These are phyloP conservation scores for Drosophila hawaiiensis DNA, from an alignment of 2,888 invertebrate species.

Conservation along the genomic window DNA sequence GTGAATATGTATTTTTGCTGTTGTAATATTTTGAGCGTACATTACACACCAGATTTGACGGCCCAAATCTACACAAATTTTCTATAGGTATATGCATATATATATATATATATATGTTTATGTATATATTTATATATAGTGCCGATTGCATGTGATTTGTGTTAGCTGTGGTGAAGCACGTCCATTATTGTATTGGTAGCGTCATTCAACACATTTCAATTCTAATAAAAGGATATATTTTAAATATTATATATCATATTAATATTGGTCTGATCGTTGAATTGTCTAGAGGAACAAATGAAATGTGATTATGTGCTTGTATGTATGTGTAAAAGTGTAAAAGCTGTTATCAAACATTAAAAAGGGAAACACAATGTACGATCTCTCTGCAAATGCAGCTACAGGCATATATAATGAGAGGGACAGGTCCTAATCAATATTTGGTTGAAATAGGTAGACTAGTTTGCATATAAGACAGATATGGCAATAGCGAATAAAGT, in stretches of 20 bases:
- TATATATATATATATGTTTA: neutral
- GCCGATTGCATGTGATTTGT: slow-evolving; percentile 4
- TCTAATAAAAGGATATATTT: slow-evolving; percentile 9
- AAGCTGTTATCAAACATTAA: neutral
- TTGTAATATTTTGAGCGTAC: slow-evolving; percentile 21
- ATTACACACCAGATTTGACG: slow-evolving; percentile 8
- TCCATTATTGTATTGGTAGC: slow-evolving; percentile 6
- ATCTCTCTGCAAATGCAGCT: neutral
- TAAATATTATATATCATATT: slow-evolving; percentile 5
- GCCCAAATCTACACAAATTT: slow-evolving; percentile 11
- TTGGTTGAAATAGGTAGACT: slow-evolving; percentile 8
- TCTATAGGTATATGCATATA: neutral
- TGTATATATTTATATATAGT: neutral
- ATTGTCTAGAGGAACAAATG: slow-evolving; percentile 1
- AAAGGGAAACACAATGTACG: neutral
- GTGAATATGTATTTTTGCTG: slow-evolving; percentile 9
- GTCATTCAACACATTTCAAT: slow-evolving; percentile 8
- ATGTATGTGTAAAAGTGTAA: neutral
- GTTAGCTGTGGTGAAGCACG: slow-evolving; percentile 4
- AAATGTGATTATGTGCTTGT: neutral
- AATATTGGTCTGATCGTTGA: slow-evolving; percentile 10
- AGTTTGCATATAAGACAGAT: slow-evolving; percentile 5
- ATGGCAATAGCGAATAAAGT: slow-evolving; percentile 7
- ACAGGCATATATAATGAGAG: slow-evolving; percentile 4
- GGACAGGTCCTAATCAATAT: slow-evolving; percentile 5